Evolutionary conservation across 1,140 invertebrate genomes (phyloP), one percentile per base, ranked within the genome.

Genomic region (Cheumatopsyche charites): DNA sequence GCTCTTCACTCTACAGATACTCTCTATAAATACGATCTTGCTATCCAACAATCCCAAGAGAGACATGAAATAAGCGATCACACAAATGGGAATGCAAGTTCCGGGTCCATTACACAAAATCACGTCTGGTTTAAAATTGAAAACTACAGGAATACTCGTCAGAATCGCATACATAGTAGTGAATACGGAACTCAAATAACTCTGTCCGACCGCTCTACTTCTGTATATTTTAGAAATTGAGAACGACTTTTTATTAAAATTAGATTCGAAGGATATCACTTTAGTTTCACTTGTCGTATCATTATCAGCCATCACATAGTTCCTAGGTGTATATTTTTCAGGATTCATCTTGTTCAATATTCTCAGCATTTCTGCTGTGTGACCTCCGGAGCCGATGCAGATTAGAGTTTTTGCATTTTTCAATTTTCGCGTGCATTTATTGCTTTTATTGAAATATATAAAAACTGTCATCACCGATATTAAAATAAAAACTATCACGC

Each of bases 31-130:
- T 29, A 98, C 86, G 68, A 98, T 93, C 79, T 87, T 90, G 71
- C 87, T 89, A 71, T 91, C 84, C 25, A 85, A 80, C 7, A 95
- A 77, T 71, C 86, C 89, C 0, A 92, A 78, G 25, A 89, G 79
- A 84, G 90, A 88, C 69, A 88, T 85, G 0, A 90, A n/a, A 79
- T 90, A 90, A 15, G 88, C 89, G 61, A 90, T 85, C 11, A 92
- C 72, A 83, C 94, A 95, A 43, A 96, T 82, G 29, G 95, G 96
- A 72, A 99, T 87, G 82, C 96, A 98, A 4, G 95, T 98, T 23
- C 96, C 97, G 63, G 97, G 97, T 0, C 97, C 97, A 86, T 98
- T 99, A 78, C 93, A 94, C 1, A 98, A 79, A 69, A 97, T 85
- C 69, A 97, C 78, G 78, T 94, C 87, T 19, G 95, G 95, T 71